Conservation (phyloP, 2,113 vertebrate genomes). For the Cynopterus brachyotis region DNA sequence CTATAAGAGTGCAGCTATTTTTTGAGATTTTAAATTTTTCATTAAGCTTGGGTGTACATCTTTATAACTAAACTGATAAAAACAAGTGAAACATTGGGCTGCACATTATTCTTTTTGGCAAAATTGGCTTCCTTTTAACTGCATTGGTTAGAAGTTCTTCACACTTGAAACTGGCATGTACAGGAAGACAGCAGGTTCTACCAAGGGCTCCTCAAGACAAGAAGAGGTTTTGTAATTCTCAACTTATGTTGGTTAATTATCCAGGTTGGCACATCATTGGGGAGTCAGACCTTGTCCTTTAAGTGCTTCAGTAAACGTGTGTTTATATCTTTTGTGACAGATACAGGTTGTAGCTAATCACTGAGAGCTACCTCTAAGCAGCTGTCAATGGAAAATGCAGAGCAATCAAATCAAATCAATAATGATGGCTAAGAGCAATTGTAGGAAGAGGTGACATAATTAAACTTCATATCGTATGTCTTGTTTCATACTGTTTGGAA, state of each 20-base stretch:
- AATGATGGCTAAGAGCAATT: not conserved
- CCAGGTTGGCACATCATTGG: not conserved
- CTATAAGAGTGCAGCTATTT: not conserved
- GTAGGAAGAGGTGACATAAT: not conserved
- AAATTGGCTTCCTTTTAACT: not conserved
- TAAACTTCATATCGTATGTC: not conserved
- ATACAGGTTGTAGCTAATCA: slow-evolving; percentile 1
- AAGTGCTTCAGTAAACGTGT: not conserved
- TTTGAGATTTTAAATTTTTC: not conserved
- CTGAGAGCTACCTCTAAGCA: not conserved
- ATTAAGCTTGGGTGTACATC: not conserved
- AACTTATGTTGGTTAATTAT: not conserved
- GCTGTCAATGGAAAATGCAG: not conserved
- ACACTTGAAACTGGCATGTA: not conserved
- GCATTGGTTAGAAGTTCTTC: not conserved
- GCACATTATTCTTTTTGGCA: not conserved
- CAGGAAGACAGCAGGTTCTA: not conserved
- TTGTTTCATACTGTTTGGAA: not conserved
- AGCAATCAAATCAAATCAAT: slow-evolving; percentile 32
- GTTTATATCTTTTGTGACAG: not conserved
- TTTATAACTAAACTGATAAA: not conserved
- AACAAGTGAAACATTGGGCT: not conserved
- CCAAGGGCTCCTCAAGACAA: not conserved
- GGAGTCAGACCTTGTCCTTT: not conserved
- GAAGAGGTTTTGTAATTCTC: not conserved